Conservation (phyloP, 2,113 vertebrate species). For the Bothrops jararaca region DNA sequence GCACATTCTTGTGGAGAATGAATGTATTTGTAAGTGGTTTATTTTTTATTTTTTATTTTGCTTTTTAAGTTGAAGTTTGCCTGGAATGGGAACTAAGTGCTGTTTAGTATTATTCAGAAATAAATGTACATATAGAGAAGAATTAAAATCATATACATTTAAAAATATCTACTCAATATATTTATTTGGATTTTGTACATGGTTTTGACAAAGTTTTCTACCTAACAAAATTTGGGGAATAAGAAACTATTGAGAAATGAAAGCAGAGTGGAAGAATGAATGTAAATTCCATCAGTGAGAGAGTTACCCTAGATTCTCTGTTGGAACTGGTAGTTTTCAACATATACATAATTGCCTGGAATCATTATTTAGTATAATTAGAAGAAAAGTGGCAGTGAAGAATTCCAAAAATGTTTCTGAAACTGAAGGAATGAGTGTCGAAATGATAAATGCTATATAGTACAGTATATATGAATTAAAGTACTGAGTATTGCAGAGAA, state of each 20-base stretch:
- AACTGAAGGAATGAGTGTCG: not conserved
- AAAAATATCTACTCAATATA: not conserved
- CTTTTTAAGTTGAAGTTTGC: not conserved
- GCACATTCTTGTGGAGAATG: slow-evolving; percentile 73
- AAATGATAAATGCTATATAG: not conserved
- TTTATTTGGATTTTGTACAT: not conserved
- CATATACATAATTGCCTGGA: not conserved
- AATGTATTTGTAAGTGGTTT: slow-evolving; percentile 84
- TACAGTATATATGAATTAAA: not conserved
- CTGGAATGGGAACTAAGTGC: too few relatives aligned
- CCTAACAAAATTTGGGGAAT: not conserved
- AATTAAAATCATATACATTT: not conserved
- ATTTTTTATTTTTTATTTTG: not conserved
- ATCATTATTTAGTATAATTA: not conserved
- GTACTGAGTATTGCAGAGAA: not conserved
- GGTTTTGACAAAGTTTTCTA: not conserved
- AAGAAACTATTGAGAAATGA: not conserved
- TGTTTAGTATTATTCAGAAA: not conserved
- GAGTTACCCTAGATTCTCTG: not conserved
- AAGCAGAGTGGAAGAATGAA: not conserved
- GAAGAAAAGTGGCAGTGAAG: not conserved
- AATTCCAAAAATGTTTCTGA: not conserved
- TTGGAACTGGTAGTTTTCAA: not conserved
- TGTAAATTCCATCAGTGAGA: not conserved
- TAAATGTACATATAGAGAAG: not conserved